A percentile compares a stretch with the other conserved stretches of the same genome.
phyloP scores from a whole-genome alignment of 2,888 invertebrate genomes.

The Dione vanillae region DNA sequence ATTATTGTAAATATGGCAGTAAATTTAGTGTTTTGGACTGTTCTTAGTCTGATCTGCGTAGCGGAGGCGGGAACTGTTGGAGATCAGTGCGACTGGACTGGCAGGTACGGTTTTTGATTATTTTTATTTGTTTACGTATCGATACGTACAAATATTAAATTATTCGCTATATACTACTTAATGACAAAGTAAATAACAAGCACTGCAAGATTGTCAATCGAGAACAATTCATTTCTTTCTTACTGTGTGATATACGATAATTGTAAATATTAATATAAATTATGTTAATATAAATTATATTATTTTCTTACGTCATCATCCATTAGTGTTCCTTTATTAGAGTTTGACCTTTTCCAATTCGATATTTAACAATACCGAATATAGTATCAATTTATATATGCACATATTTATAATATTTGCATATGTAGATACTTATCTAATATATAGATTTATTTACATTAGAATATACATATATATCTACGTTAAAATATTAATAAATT shows the following conservation, averaged over 20 bases:
- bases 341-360: background rate
- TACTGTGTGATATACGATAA: background rate
- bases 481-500: too few species aligned
- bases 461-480: too few species aligned
- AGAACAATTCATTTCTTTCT: background rate
- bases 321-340: background rate
- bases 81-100: conserved; percentile 88
- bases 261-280: background rate
- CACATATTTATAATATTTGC: too few species aligned
- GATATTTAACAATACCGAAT: background rate
- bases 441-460: too few species aligned
- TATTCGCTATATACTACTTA: background rate
- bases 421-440: too few species aligned
- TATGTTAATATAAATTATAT: background rate
- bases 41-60: conserved; percentile 69
- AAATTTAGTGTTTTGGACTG: conserved; percentile 69
- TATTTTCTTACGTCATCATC: background rate
- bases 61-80: conserved; percentile 85
- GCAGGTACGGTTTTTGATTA: conserved; percentile 79
- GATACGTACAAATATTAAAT: background rate
- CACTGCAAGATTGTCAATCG: background rate
- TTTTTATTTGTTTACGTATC: conserved; percentile 36
- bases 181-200: background rate
- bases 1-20: conserved; percentile 60
- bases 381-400: too few species aligned